phyloP scores from a whole-genome alignment of 2,113 vertebrate species.

The Thalassoma bifasciatum region DNA sequence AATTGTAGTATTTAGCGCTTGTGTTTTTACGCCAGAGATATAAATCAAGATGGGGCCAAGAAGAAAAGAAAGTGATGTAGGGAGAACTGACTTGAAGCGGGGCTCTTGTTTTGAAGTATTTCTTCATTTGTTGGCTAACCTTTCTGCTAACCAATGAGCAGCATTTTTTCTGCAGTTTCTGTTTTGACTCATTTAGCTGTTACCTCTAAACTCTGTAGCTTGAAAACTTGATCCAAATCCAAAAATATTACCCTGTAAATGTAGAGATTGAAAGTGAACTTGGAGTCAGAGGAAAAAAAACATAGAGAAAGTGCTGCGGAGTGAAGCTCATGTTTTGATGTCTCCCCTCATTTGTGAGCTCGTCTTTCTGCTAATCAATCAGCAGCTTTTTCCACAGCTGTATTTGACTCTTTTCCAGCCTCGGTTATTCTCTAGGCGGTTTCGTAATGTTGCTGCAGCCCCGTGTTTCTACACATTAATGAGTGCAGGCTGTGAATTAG shows the following conservation, averaged over 20 bases:
- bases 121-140: too few relatives aligned
- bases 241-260: too few relatives aligned
- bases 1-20: conserved; percentile 28
- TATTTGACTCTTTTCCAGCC: not conserved
- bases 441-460: conserved; percentile 49
- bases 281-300: not conserved
- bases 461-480: conserved; percentile 76
- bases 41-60: conserved; percentile 69
- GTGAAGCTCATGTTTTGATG: conserved; percentile 50
- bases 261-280: too few relatives aligned
- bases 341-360: conserved; percentile 63
- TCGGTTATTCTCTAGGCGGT: conserved; percentile 49
- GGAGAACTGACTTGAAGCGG: too few relatives aligned
- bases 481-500: conserved; percentile 77
- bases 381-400: conserved; percentile 31
- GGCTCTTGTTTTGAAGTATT: too few relatives aligned
- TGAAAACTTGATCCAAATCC: too few relatives aligned
- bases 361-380: conserved; percentile 56
- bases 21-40: conserved; percentile 53
- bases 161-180: too few relatives aligned
- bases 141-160: too few relatives aligned
- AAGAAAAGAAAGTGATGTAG: not conserved
- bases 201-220: too few relatives aligned
- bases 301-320: not conserved
- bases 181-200: too few relatives aligned